A percentile compares a stretch with the other conserved stretches of the same genome.
phyloP scores from a whole-genome alignment of 1,140 invertebrate species.

The Lucilia cuprina region DNA sequence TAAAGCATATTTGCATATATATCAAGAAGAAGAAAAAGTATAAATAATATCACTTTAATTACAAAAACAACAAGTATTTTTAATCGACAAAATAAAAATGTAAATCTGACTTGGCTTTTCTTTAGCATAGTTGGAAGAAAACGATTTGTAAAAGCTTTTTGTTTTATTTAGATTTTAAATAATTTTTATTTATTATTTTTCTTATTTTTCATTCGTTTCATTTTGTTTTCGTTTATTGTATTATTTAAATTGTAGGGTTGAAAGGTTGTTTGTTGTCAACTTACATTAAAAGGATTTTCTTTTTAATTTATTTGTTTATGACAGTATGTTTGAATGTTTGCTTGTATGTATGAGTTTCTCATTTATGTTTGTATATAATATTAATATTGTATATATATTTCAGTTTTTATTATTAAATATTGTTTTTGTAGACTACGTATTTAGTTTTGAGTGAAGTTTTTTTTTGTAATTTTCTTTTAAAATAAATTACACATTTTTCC shows the following conservation, averaged over 20 bases:
- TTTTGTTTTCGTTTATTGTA: background rate
- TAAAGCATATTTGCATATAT: background rate
- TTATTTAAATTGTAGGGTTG: background rate
- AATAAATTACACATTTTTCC: background rate
- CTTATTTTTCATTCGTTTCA: background rate
- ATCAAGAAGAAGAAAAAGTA: background rate
- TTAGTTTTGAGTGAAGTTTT: background rate
- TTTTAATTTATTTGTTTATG: background rate
- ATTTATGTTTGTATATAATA: background rate
- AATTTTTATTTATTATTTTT: slow-evolving; percentile 13
- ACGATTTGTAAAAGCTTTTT: background rate
- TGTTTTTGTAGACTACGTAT: background rate
- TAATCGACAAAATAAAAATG: background rate
- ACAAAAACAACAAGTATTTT: background rate
- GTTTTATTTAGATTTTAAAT: background rate
- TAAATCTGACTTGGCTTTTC: background rate
- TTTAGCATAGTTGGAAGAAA: background rate
- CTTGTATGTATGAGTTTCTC: background rate
- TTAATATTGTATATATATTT: background rate
- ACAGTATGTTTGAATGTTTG: background rate
- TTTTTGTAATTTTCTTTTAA: background rate
- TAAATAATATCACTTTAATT: background rate
- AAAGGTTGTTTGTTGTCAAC: background rate
- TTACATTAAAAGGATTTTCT: slow-evolving; percentile 8
- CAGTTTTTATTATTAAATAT: background rate